Evolutionary conservation across 37 sponge, comb jelly and placozoan species (phyloP).

Genomic region (Chondrosia reniformis): DNA sequence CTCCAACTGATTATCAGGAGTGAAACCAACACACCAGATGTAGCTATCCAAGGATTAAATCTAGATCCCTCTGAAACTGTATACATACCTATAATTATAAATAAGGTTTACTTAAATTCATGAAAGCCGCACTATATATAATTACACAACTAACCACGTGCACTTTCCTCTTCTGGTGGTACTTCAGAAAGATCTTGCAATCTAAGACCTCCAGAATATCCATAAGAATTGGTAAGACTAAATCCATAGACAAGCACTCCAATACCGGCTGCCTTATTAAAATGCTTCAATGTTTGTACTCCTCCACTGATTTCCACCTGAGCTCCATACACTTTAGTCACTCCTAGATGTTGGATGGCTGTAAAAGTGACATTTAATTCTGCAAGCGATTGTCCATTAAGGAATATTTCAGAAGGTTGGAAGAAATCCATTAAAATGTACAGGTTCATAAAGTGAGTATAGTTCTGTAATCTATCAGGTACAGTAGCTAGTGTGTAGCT

Average conservation of each 20-base stretch:
- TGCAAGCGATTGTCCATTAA: not conserved
- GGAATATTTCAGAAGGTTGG: not conserved
- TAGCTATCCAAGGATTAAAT: too few species aligned
- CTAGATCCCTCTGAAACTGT: too few species aligned
- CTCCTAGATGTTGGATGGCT: not conserved
- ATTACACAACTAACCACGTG: too few species aligned
- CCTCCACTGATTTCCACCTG: not conserved
- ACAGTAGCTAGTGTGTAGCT: slow-evolving; percentile 1
- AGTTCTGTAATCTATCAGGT: not conserved
- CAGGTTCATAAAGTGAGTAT: slow-evolving; percentile 5
- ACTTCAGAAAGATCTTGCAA: too few species aligned
- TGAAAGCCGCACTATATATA: too few species aligned
- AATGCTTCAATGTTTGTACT: not conserved
- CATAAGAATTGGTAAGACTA: slow-evolving; percentile 11
- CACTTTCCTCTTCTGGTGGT: too few species aligned
- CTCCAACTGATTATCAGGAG: too few species aligned
- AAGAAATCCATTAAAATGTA: not conserved
- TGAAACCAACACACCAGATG: too few species aligned
- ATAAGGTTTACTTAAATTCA: too few species aligned
- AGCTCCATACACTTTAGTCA: not conserved
- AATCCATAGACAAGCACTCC: slow-evolving; percentile 15
- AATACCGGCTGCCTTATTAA: not conserved
- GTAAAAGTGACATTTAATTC: not conserved
- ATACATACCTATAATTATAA: too few species aligned
- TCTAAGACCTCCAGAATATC: slow-evolving; percentile 1